phyloP scores from a whole-genome alignment of 2,888 invertebrate species.

The Terebella lapidaria region DNA sequence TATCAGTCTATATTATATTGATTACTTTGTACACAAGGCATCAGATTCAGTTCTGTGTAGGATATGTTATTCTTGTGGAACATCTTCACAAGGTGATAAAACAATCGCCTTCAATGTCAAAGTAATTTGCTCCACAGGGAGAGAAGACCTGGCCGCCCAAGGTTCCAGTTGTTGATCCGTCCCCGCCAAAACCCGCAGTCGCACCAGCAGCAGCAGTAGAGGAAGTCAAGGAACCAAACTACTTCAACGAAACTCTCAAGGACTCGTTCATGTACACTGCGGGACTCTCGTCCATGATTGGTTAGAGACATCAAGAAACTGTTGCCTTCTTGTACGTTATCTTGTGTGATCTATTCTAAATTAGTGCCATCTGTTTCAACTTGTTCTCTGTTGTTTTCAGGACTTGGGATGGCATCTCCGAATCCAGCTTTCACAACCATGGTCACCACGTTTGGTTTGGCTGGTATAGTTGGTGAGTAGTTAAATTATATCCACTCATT shows the following conservation, averaged over 20 bases:
- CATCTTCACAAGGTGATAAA: too few species aligned
- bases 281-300: slow-evolving; percentile 28
- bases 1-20: too few species aligned
- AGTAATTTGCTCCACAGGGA: slow-evolving; percentile 54
- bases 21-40: too few species aligned
- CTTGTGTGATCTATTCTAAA: too few species aligned
- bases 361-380: too few species aligned
- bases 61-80: too few species aligned
- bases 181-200: slow-evolving; percentile 21
- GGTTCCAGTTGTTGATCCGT: slow-evolving; percentile 29
- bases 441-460: slow-evolving; percentile 77
- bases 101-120: too few species aligned
- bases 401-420: slow-evolving; percentile 72
- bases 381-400: too few species aligned
- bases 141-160: slow-evolving; percentile 77
- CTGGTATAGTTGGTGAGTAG: slow-evolving; percentile 66
- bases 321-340: too few species aligned
- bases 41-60: too few species aligned
- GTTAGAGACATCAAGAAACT: too few species aligned
- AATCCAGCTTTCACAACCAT: slow-evolving; percentile 80
- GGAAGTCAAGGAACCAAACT: slow-evolving; percentile 57
- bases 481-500: too few species aligned
- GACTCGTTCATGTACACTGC: slow-evolving; percentile 44
- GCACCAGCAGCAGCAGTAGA: slow-evolving; percentile 30
- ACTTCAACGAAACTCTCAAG: slow-evolving; percentile 64